Conservation (phyloP, 2,888 invertebrate species). For the Caenorhabditis sinica region DNA sequence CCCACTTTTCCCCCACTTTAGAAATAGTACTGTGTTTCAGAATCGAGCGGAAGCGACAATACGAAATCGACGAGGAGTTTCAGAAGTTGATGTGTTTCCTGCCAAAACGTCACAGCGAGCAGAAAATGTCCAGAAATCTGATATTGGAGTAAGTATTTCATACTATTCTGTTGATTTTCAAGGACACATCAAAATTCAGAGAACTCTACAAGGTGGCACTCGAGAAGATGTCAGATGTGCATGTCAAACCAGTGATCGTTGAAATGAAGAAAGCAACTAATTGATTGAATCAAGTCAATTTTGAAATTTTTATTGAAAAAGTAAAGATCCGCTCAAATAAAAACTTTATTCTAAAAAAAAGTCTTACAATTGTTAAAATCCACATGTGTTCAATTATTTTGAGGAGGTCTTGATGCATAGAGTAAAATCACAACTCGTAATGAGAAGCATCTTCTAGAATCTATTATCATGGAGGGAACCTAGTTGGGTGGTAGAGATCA, state of each 20-base stretch:
- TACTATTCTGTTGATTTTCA: background rate
- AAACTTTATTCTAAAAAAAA: too few species aligned
- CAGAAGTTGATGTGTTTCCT: conserved; percentile 41
- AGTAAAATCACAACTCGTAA: too few species aligned
- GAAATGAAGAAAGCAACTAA: too few species aligned
- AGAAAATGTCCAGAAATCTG: conserved; percentile 20
- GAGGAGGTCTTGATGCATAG: too few species aligned
- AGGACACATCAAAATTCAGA: background rate
- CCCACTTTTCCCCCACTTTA: too few species aligned
- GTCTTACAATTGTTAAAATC: too few species aligned
- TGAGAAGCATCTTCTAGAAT: too few species aligned
- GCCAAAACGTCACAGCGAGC: background rate
- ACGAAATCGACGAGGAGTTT: conserved; percentile 37
- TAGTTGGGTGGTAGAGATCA: too few species aligned
- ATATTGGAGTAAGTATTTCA: background rate
- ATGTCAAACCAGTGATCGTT: background rate
- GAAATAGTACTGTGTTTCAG: too few species aligned
- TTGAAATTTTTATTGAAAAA: background rate
- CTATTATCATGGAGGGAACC: too few species aligned
- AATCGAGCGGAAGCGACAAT: conserved; percentile 27
- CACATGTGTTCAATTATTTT: too few species aligned
- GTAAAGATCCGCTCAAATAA: background rate
- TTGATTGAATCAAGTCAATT: too few species aligned
- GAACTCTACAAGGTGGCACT: background rate
- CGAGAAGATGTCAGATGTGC: background rate